Percentiles rank a stretch among this genome's conserved stretches.
phyloP scores from a whole-genome alignment of 2,888 invertebrate genomes.

The Eugnorisma glareosa region DNA sequence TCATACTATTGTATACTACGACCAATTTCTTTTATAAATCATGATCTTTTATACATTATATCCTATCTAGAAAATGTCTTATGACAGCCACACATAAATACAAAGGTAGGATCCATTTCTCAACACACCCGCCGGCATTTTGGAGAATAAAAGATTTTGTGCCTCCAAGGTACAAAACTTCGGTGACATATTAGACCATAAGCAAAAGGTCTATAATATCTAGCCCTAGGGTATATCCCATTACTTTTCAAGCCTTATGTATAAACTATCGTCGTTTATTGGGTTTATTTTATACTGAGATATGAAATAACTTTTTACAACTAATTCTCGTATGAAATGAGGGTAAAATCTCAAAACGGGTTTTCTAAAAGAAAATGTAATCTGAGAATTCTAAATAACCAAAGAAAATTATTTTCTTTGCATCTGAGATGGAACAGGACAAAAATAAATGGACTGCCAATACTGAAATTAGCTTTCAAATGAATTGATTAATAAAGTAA shows the following conservation, averaged over 20 bases:
- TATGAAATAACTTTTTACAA: background rate
- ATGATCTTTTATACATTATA: background rate
- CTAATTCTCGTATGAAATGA: too few species aligned
- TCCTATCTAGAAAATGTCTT: background rate
- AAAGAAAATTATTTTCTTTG: background rate
- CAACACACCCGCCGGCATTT: background rate
- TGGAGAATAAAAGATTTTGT: background rate
- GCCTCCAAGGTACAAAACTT: background rate
- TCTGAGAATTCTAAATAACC: background rate
- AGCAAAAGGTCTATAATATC: conserved; percentile 9
- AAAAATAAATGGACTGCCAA: background rate
- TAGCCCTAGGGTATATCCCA: background rate
- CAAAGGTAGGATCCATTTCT: background rate
- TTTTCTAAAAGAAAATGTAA: background rate
- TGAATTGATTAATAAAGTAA: background rate
- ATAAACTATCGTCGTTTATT: conserved; percentile 4
- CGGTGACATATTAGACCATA: background rate
- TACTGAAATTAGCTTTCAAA: background rate
- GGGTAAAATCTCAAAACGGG: background rate
- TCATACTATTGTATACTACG: too few species aligned
- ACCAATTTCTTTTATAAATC: background rate
- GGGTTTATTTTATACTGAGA: conserved; percentile 3
- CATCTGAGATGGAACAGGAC: background rate
- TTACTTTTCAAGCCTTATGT: conserved; percentile 7
- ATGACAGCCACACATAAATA: background rate